Conservation (phyloP, 2,888 invertebrate species). For the Sphinx pinastri region DNA sequence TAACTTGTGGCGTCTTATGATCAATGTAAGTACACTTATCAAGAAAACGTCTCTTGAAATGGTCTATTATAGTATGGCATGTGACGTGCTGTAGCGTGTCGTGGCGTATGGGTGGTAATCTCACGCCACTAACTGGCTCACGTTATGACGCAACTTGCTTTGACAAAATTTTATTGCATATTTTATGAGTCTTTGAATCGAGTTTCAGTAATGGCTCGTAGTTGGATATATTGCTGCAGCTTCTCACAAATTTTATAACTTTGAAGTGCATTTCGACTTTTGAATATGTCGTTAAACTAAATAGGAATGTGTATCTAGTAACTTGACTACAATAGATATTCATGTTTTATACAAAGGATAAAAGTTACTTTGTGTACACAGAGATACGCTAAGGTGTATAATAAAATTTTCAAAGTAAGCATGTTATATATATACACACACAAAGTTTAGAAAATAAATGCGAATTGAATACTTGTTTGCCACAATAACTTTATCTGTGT, state of each 20-base stretch:
- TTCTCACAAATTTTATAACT: constrained; percentile 4
- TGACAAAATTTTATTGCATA: constrained; percentile 19
- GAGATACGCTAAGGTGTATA: neutral
- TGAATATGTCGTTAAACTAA: constrained; percentile 18
- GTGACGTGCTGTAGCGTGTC: neutral
- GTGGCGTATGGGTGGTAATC: neutral
- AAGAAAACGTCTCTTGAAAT: no score
- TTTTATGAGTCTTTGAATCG: constrained; percentile 19
- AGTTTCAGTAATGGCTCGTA: constrained; percentile 15
- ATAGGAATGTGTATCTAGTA: constrained; percentile 8
- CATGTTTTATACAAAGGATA: neutral
- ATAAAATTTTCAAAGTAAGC: no score
- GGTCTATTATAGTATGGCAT: neutral
- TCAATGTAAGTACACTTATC: neutral
- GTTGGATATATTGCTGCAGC: constrained; percentile 14
- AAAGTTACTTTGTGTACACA: neutral
- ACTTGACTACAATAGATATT: neutral
- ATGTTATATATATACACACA: no score
- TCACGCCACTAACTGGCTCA: constrained; percentile 1
- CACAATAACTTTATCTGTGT: no score
- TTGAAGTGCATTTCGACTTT: constrained; percentile 9
- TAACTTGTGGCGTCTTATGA: no score
- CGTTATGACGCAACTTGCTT: constrained; percentile 1
- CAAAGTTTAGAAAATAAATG: no score
- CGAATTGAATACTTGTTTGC: no score